A percentile compares a stretch with the other conserved stretches of the same genome.
These are phyloP conservation scores for Philereme vetulata DNA, from an alignment of 2,888 invertebrate species.

Conservation along the genomic window DNA sequence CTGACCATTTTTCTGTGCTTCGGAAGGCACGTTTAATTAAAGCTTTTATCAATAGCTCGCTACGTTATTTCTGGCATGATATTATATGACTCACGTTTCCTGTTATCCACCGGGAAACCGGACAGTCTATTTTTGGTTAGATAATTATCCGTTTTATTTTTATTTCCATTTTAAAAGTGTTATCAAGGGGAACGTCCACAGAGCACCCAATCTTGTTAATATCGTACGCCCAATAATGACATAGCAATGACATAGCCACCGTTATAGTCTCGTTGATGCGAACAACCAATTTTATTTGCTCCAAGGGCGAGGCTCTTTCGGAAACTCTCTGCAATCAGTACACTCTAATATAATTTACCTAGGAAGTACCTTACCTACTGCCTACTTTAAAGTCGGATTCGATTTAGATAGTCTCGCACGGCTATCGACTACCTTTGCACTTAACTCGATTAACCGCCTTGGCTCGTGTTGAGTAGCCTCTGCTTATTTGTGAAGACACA, in stretches of 20 bases:
- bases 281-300: constrained; percentile 45
- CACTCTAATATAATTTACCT: constrained; percentile 52
- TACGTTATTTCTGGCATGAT: too few relatives aligned
- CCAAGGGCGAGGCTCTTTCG: constrained; percentile 34
- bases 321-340: constrained; percentile 43
- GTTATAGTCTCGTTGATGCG: constrained; percentile 31
- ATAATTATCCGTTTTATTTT: too few relatives aligned
- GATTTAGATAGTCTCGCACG: constrained; percentile 41
- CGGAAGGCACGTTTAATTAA: too few relatives aligned
- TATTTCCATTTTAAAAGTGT: too few relatives aligned
- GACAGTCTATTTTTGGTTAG: too few relatives aligned
- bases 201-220: neutral
- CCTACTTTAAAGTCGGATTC: constrained; percentile 41
- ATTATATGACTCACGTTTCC: too few relatives aligned
- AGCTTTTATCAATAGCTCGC: too few relatives aligned
- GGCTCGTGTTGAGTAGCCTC: constrained; percentile 10
- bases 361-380: constrained; percentile 39
- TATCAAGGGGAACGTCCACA: too few relatives aligned
- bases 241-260: constrained; percentile 4
- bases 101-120: too few relatives aligned
- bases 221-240: constrained; percentile 1
- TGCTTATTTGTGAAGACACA: constrained; percentile 17
- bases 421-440: constrained; percentile 32
- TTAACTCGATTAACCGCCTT: constrained; percentile 35
- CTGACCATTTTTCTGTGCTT: too few relatives aligned